Evolutionary conservation across 2,113 vertebrate species (phyloP).

Genomic region (Marmota flaviventris): DNA sequence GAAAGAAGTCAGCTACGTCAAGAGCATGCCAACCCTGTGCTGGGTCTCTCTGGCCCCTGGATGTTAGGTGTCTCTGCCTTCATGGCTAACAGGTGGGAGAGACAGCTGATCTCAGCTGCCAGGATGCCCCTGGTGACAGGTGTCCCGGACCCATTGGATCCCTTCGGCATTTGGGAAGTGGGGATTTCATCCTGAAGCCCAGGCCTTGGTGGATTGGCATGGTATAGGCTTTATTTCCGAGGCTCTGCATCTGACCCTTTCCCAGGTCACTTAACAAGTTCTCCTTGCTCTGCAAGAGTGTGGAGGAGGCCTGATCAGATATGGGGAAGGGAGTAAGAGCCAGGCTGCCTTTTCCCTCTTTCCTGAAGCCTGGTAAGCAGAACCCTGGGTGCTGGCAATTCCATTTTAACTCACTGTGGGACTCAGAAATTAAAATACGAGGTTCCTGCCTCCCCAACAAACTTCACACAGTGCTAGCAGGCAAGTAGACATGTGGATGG

Average conservation of each 20-base stretch:
- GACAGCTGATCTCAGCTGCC: neutral
- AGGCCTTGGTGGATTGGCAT: neutral
- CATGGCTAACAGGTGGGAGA: neutral
- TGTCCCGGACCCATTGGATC: neutral
- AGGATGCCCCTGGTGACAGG: neutral
- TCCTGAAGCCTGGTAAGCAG: neutral
- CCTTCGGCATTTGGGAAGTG: neutral
- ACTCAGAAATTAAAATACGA: neutral
- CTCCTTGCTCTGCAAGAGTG: neutral
- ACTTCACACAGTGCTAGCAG: too few relatives aligned
- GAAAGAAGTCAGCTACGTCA: neutral
- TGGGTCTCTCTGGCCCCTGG: neutral
- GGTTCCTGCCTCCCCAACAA: neutral
- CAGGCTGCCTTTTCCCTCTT: neutral
- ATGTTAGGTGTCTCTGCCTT: neutral
- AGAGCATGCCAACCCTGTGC: neutral
- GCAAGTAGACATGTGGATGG: rapidly evolving
- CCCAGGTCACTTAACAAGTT: neutral
- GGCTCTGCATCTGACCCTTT: neutral
- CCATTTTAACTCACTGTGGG: neutral
- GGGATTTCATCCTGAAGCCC: neutral
- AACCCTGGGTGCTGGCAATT: neutral
- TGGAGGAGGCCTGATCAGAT: neutral
- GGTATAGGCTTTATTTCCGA: neutral
- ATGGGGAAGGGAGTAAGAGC: neutral